phyloP scores from a whole-genome alignment of 2,113 vertebrate genomes.

The Muntiacus reevesi region DNA sequence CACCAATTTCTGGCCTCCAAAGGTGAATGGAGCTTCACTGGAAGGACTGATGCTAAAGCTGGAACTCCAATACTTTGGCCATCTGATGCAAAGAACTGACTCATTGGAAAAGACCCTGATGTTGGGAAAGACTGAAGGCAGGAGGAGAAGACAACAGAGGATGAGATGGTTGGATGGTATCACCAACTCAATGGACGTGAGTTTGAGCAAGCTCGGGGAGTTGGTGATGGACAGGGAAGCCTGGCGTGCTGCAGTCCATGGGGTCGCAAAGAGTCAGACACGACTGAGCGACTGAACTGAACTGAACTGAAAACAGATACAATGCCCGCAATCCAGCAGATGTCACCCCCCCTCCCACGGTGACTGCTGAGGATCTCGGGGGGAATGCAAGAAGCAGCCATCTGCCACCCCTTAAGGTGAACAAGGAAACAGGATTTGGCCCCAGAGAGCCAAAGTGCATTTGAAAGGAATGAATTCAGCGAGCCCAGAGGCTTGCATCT shows the following conservation, averaged over 20 bases:
- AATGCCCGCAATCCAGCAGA: not conserved
- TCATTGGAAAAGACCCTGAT: not conserved
- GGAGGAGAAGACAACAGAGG: not conserved
- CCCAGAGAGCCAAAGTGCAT: not conserved
- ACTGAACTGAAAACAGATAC: not conserved
- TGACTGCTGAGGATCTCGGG: not conserved
- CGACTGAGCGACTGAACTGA: not conserved
- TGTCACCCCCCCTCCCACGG: rapidly evolving
- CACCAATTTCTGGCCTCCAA: not conserved
- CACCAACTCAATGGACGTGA: not conserved
- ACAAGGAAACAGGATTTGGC: not conserved
- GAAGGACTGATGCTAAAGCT: not conserved
- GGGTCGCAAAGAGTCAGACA: rapidly evolving
- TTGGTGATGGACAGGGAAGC: not conserved
- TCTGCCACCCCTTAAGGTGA: not conserved
- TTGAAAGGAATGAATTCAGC: not conserved
- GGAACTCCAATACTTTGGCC: not conserved
- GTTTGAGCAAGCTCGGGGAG: rapidly evolving
- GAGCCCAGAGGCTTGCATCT: not conserved
- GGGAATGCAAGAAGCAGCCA: not conserved
- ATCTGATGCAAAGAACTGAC: not conserved
- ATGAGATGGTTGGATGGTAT: not conserved
- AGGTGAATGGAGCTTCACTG: not conserved
- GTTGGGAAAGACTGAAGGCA: not conserved
- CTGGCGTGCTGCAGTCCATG: not conserved